Evolutionary conservation across 1,140 invertebrate species (phyloP).

Genomic region (Eufriesea mexicana): DNA sequence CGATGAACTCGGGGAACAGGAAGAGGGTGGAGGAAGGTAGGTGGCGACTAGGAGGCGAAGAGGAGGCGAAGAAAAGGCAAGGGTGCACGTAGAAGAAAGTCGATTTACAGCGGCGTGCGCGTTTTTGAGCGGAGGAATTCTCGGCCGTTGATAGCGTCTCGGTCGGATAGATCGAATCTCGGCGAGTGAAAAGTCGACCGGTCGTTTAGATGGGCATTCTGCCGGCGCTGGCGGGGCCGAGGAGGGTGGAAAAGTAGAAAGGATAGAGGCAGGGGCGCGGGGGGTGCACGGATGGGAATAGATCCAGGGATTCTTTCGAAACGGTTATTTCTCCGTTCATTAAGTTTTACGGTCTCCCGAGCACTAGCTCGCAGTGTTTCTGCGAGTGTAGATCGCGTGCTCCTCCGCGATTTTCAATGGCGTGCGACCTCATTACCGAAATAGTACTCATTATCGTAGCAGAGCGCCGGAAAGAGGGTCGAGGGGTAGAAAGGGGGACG

Average conservation of each 20-base stretch:
- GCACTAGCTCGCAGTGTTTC: slow-evolving; percentile 41
- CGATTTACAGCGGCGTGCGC: slow-evolving; percentile 54
- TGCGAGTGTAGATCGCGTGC: slow-evolving; percentile 50
- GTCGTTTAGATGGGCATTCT: slow-evolving; percentile 52
- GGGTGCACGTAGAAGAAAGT: slow-evolving; percentile 49
- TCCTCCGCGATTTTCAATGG: slow-evolving; percentile 78
- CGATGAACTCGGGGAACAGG: no score
- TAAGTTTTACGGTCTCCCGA: slow-evolving; percentile 76
- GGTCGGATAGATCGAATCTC: slow-evolving; percentile 68
- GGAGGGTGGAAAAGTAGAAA: slow-evolving; percentile 48
- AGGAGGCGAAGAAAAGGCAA: background rate
- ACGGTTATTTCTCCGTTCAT: slow-evolving; percentile 79
- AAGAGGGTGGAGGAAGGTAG: background rate
- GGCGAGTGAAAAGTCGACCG: slow-evolving; percentile 58
- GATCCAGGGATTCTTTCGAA: slow-evolving; percentile 64
- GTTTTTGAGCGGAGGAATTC: slow-evolving; percentile 54
- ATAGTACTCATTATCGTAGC: slow-evolving; percentile 79
- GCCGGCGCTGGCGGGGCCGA: background rate
- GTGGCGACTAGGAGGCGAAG: no score
- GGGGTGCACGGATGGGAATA: slow-evolving; percentile 16
- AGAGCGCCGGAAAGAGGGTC: slow-evolving; percentile 24
- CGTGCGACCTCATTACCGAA: slow-evolving; percentile 81
- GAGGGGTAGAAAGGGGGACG: slow-evolving; percentile 15
- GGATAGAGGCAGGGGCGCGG: slow-evolving; percentile 12
- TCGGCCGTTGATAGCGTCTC: slow-evolving; percentile 60